Evolutionary conservation across 2,113 vertebrate genomes (phyloP), one percentile per base, ranked within the genome.

Genomic region (Lutjanus erythropterus): DNA sequence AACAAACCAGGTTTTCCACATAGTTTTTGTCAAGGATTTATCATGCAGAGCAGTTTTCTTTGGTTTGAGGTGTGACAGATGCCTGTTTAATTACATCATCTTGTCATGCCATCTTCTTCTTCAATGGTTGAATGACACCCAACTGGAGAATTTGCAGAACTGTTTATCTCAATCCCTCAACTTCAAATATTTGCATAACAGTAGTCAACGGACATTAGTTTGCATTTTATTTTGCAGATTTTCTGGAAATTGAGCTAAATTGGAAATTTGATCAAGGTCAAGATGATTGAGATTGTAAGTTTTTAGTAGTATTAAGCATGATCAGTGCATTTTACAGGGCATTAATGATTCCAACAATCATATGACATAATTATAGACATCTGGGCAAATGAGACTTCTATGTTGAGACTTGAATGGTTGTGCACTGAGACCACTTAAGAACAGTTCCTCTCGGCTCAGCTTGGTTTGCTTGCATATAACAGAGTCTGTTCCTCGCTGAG

Each of bases 401-500:
- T 5, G 15, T 44, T 39, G 41, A 70, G 44, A 69, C 65, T 37
- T 23, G 31, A 42, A n/a, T 3, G 19, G 27, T 33, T 53, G n/a
- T 53, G 44, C 5, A 12, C 5, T 31, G n/a, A 42, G 23, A 71
- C 37, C 29, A 27, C 75, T 71, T 60, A 46, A 31, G 49, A 47
- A 12, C 16, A 65, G 31, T 49, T 74, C 21, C 12, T 70, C 42
- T 76, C 19, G 0, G 49, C 41, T 55, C 42, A 27, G 29, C 53
- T 44, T 46, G 15, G 35, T 16, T 60, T 67, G 31, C 62, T 78
- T 69, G 66, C n/a, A n/a, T 58, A 21, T 47, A 74, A 50, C 42
- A n/a, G 52, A 35, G 52, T 3, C 75, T 72, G 60, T 41, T 82
- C 44, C 31, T 62, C 18, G 56, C 71, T 78, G 75, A 86, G 74